Percentiles rank a stretch among this genome's conserved stretches.
phyloP scores from a whole-genome alignment of 2,888 invertebrate species.

The Xanthia togata region DNA sequence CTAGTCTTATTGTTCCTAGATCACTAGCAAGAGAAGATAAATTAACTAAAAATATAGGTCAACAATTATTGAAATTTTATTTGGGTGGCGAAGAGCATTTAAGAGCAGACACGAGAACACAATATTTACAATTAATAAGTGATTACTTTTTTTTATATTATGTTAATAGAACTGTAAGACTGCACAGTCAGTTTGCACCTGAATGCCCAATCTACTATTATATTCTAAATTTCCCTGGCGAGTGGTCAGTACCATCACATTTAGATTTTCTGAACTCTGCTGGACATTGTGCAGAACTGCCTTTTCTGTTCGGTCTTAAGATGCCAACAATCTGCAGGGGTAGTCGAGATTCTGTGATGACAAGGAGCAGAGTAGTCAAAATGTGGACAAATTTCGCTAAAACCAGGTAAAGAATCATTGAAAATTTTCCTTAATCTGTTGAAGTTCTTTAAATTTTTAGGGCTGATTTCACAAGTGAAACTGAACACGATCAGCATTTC shows the following conservation, averaged over 20 bases:
- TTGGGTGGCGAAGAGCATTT: constrained; percentile 78
- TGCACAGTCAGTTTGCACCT: constrained; percentile 79
- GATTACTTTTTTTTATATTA: constrained; percentile 86
- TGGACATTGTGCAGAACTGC: constrained; percentile 84
- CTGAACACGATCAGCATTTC: no score
- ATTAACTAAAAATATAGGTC: constrained; percentile 77
- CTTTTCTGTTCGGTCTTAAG: constrained; percentile 82
- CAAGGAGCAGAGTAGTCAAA: constrained; percentile 80
- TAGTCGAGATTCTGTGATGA: constrained; percentile 80
- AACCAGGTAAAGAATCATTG: constrained; percentile 79
- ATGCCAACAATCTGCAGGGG: constrained; percentile 76
- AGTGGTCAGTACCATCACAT: constrained; percentile 79
- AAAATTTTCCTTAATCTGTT: background rate
- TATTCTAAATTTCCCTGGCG: constrained; percentile 81
- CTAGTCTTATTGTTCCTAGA: constrained; percentile 79
- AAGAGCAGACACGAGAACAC: constrained; percentile 78
- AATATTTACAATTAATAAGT: constrained; percentile 83
- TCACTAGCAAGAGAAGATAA: constrained; percentile 75
- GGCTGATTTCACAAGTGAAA: no score
- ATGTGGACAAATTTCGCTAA: constrained; percentile 90
- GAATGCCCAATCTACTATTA: constrained; percentile 84
- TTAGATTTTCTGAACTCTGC: constrained; percentile 77
- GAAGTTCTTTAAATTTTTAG: background rate
- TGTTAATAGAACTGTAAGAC: constrained; percentile 81
- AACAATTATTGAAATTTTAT: constrained; percentile 83